Evolutionary conservation across 1,140 invertebrate genomes (phyloP).

Genomic region (Bursaphelenchus mucronatus): DNA sequence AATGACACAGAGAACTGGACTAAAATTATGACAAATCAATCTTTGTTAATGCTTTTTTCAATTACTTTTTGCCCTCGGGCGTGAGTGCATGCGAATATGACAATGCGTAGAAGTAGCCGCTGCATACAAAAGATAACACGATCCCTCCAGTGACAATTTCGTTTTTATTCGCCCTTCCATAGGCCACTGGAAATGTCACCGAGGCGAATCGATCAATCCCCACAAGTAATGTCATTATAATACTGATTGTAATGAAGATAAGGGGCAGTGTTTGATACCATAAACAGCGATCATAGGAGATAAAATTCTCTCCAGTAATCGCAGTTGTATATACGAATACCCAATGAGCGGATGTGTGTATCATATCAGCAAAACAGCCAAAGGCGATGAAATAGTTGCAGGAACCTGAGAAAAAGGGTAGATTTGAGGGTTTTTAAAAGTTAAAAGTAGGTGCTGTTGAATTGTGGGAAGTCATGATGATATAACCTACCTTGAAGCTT

Average conservation of each 20-base stretch:
- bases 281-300: constrained; percentile 3
- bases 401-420: constrained; percentile 1
- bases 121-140: no score
- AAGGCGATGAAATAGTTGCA: constrained; percentile 17
- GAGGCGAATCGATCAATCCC: constrained; percentile 11
- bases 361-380: constrained; percentile 15
- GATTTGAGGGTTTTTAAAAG: neutral
- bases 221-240: constrained; percentile 12
- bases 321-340: constrained; percentile 1
- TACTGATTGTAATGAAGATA: neutral
- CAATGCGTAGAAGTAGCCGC: no score
- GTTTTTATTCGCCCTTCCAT: no score
- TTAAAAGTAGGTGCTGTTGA: no score
- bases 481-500: constrained; percentile 6
- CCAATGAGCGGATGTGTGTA: constrained; percentile 8
- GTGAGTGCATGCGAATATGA: no score
- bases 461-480: neutral
- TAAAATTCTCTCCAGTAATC: constrained; percentile 12
- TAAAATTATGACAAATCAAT: no score
- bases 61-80: no score
- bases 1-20: no score
- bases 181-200: neutral
- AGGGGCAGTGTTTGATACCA: constrained; percentile 7
- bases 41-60: no score
- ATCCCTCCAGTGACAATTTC: no score